Base-by-base conservation (phyloP, 1,140 invertebrate genomes). In the Latrodectus geometricus region DNA sequence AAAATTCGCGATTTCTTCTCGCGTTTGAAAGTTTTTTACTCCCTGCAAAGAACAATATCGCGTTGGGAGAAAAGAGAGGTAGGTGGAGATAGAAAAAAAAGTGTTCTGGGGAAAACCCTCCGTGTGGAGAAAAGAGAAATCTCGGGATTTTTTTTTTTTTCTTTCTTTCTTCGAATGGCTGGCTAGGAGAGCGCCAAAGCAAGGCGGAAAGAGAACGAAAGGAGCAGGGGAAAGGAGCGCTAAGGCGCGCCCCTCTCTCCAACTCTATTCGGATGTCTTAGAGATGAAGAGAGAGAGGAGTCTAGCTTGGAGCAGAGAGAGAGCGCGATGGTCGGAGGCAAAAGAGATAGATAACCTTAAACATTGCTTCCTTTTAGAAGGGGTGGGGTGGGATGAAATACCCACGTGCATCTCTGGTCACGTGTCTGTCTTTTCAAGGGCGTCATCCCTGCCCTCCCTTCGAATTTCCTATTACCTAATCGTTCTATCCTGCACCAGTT, bases 341-440 rank as follows among this genome's bases (percentile, higher is more conserved):
- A 61, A 61, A 70, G 56, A 78, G 83, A 78, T 72, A 77, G 83
- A 86, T 86, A 86, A 76, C 82, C 56, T 76, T 84, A 72, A 61
- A 72, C 66, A 81, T 81, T 81, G 54, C 54, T 61, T 61, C 54
- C 54, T 17, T 61, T 61, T 14, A 14, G 83, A 17, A 54, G 73
- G 49, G 80, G 69, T n/a, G 69, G 69, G 65, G 79, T 52, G 52
- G 72, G 66, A 54, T 52, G 17, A 56, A 14, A 61, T 50, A 61
- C 56, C 66, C 83, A 61, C 69, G 79, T 86, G 83, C 75, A n/a
- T 17, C 75, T 76, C 11, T 50, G 83, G 75, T 86, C 83, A 86
- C 83, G 83, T 86, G 76, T 65, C 54, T 78, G 78, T 81, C 66
- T 76, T 84, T 84, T 84, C 81, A 86, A 78, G 83, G 76, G 56